phyloP scores from a whole-genome alignment of 2,113 vertebrate genomes.

The Panthera leo region DNA sequence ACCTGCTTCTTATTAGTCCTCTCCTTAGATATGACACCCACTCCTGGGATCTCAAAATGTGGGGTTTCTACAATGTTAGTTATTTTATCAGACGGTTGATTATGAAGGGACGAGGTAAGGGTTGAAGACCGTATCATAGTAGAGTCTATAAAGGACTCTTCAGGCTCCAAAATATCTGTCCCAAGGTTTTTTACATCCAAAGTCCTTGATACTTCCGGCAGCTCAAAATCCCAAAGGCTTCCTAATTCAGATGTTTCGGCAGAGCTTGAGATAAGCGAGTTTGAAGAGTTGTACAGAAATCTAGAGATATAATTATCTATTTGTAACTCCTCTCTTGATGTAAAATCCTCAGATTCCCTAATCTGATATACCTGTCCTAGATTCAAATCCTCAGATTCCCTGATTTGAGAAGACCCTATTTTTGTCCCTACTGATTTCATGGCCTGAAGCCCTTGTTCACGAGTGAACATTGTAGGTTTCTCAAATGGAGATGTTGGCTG shows the following conservation, averaged over 20 bases:
- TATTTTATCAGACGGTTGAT: conserved; percentile 20
- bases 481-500: conserved; percentile 19
- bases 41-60: neutral
- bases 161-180: conserved; percentile 31
- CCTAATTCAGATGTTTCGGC: conserved; percentile 31
- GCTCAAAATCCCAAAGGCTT: neutral
- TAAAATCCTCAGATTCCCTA: conserved; percentile 1
- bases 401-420: neutral
- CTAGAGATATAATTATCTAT: conserved; percentile 14
- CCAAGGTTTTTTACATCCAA: conserved; percentile 24
- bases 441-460: conserved; percentile 35
- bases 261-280: conserved; percentile 26
- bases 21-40: neutral
- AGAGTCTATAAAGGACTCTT: neutral
- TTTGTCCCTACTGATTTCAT: conserved; percentile 8
- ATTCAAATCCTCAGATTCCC: conserved; percentile 47
- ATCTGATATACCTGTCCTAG: neutral
- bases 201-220: neutral
- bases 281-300: conserved; percentile 16
- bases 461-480: conserved; percentile 5
- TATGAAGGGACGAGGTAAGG: neutral
- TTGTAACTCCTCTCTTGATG: conserved; percentile 41
- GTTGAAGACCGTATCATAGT: neutral
- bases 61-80: neutral
- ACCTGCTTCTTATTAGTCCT: neutral